Evolutionary conservation across 2,797 vertebrate genomes (phyloP).

Genomic region (Malacoraja senta): DNA sequence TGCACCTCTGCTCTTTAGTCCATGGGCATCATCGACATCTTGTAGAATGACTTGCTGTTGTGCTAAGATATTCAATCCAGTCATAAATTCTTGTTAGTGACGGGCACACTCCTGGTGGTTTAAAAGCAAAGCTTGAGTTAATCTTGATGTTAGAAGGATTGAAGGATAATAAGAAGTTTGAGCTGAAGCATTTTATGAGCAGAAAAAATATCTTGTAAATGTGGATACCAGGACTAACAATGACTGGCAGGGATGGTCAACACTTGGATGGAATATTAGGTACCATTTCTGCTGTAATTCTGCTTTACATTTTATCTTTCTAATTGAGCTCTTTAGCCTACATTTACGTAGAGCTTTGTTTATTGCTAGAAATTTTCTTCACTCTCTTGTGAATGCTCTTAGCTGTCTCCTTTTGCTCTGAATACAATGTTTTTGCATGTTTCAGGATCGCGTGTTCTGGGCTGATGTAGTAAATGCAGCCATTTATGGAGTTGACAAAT

Average conservation of each 20-base stretch:
- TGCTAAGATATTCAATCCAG: too few species aligned
- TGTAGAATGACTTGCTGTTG: background rate
- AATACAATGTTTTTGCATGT: background rate
- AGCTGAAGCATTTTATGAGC: too few species aligned
- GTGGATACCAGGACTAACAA: background rate
- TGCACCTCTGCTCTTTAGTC: background rate
- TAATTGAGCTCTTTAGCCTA: too few species aligned
- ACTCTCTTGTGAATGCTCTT: background rate
- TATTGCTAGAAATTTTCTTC: background rate
- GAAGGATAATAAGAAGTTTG: too few species aligned
- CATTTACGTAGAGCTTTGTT: too few species aligned
- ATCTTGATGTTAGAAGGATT: too few species aligned
- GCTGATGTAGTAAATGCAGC: constrained; percentile 89
- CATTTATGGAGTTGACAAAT: constrained; percentile 92
- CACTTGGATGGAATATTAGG: background rate
- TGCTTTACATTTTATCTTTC: too few species aligned
- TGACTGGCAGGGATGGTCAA: background rate
- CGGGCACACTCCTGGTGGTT: too few species aligned
- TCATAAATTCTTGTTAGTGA: too few species aligned
- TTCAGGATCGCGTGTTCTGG: constrained; percentile 91
- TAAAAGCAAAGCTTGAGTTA: background rate
- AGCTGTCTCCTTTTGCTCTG: background rate
- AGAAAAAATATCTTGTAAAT: too few species aligned
- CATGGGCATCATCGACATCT: background rate
- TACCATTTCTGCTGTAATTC: too few species aligned